A percentile compares a stretch with the other conserved stretches of the same genome.
phyloP scores from a whole-genome alignment of 2,113 vertebrate genomes.

The Atrichornis clamosus region DNA sequence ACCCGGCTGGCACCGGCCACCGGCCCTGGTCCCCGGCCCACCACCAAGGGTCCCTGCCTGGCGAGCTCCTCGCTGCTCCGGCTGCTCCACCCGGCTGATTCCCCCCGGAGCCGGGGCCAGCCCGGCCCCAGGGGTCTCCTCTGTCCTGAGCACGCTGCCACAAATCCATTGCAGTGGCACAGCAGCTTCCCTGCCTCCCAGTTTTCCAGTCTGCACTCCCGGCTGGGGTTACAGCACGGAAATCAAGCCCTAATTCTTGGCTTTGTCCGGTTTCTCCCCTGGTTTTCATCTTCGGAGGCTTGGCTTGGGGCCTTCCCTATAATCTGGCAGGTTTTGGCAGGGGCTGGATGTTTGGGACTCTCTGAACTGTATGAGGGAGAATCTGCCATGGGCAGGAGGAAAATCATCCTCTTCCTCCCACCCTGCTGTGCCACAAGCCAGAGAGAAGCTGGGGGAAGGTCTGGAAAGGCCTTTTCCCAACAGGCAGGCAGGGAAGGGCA shows the following conservation, averaged over 20 bases:
- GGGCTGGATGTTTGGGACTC: background rate
- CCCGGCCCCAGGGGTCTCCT: background rate
- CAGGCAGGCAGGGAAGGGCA: background rate
- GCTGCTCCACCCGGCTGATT: background rate
- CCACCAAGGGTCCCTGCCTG: background rate
- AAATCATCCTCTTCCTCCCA: background rate
- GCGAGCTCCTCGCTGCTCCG: background rate
- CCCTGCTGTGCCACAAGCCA: background rate
- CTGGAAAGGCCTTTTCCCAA: background rate
- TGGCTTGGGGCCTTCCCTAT: background rate
- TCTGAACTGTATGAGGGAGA: background rate
- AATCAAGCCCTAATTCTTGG: background rate
- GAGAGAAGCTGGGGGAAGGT: background rate
- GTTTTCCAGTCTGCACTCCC: background rate
- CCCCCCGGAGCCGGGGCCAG: background rate
- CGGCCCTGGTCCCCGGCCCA: rapidly evolving
- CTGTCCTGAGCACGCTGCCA: background rate
- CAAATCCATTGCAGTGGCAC: rapidly evolving
- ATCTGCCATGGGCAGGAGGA: background rate
- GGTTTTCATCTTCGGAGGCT: rapidly evolving
- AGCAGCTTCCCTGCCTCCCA: background rate
- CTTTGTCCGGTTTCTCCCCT: background rate
- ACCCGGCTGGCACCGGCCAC: background rate
- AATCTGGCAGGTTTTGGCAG: background rate
- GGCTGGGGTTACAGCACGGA: background rate